Evolutionary conservation across 2,113 vertebrate species (phyloP).

Genomic region (Danio rerio): DNA sequence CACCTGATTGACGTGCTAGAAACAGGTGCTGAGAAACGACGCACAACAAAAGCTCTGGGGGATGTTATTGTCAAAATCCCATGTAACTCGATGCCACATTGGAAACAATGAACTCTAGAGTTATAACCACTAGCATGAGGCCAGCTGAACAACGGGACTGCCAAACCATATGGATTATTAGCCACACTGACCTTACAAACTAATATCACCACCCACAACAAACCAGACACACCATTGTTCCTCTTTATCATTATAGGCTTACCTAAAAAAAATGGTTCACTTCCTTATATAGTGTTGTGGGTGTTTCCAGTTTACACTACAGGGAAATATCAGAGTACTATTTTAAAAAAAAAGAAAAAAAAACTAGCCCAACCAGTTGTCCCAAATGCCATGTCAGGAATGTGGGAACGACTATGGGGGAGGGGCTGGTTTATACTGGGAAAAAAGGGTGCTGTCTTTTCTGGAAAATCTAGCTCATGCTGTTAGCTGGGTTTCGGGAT

Average conservation of each 20-base stretch:
- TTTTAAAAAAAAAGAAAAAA: neutral
- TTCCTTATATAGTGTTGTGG: neutral
- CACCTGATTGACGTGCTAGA: neutral
- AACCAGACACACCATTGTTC: neutral
- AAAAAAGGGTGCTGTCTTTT: neutral
- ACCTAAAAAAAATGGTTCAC: no score
- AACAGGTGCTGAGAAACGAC: constrained; percentile 19
- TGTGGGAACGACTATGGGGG: neutral
- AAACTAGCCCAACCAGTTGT: constrained; percentile 21
- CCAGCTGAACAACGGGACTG: neutral
- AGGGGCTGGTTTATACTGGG: neutral
- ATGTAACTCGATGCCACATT: constrained; percentile 39
- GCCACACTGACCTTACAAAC: neutral
- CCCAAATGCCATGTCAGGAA: neutral
- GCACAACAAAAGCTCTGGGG: neutral
- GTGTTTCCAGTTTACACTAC: neutral
- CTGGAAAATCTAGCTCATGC: neutral
- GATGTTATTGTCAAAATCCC: neutral
- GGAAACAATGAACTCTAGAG: constrained; percentile 18
- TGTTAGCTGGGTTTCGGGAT: neutral
- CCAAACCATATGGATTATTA: neutral
- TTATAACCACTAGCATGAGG: neutral
- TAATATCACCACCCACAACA: neutral
- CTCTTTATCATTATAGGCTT: neutral
- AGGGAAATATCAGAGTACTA: neutral